These are phyloP conservation scores for Coenonympha glycerion DNA, from an alignment of 2,888 invertebrate species.

Conservation along the genomic window DNA sequence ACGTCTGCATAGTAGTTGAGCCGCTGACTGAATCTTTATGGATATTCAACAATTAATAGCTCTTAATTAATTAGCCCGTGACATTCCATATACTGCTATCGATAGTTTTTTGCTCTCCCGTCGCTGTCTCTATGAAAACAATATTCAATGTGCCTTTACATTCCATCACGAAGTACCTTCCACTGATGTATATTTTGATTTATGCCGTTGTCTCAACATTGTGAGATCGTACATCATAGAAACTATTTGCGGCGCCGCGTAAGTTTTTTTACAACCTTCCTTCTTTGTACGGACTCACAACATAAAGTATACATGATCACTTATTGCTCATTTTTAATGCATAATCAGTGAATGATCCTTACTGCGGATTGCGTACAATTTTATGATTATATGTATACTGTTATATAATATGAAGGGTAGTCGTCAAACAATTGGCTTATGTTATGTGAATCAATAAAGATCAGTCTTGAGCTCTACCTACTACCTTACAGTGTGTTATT, in stretches of 20 bases:
- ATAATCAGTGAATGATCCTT: too few relatives aligned
- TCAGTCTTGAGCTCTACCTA: too few relatives aligned
- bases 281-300: neutral
- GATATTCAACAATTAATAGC: constrained; percentile 55
- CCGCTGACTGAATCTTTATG: constrained; percentile 40
- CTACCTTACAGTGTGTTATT: too few relatives aligned
- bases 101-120: constrained; percentile 41
- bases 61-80: constrained; percentile 59
- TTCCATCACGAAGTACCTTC: constrained; percentile 32
- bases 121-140: constrained; percentile 35
- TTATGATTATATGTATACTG: too few relatives aligned
- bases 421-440: too few relatives aligned
- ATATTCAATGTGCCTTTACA: constrained; percentile 37
- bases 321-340: neutral
- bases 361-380: too few relatives aligned
- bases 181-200: constrained; percentile 31
- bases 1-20: constrained; percentile 14
- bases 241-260: neutral
- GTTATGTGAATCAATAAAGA: too few relatives aligned
- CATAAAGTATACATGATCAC: neutral
- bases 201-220: constrained; percentile 25
- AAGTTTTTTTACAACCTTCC: neutral
- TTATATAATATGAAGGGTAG: too few relatives aligned
- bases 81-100: constrained; percentile 39
- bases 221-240: constrained; percentile 9